A percentile compares a stretch with the other conserved stretches of the same genome.
phyloP scores from a whole-genome alignment of 23 tunicate species.

The Trididemnum clinides region DNA sequence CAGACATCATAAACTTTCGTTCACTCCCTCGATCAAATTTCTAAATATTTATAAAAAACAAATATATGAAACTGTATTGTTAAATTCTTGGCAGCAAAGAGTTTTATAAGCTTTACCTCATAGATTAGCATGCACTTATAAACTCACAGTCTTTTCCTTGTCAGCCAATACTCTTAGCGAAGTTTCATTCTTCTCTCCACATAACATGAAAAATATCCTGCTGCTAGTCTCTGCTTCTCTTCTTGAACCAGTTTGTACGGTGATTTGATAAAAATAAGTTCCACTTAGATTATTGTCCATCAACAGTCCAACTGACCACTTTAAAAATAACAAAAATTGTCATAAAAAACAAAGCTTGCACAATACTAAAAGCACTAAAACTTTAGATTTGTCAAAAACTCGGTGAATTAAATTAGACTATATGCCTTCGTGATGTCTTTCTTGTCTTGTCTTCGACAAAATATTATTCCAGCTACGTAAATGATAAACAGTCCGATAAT shows the following conservation, averaged over 20 bases:
- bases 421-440: conserved; percentile 68
- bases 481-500: conserved; percentile 61
- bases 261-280: conserved; percentile 75
- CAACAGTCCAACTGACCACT: conserved; percentile 76
- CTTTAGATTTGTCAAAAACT: too few species aligned
- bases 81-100: too few species aligned
- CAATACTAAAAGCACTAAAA: too few species aligned
- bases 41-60: conserved; percentile 4
- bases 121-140: too few species aligned
- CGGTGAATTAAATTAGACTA: too few species aligned
- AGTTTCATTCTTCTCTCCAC: conserved; percentile 57
- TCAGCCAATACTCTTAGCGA: conserved; percentile 40
- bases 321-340: too few species aligned
- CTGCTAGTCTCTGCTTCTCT: conserved; percentile 65
- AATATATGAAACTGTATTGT: too few species aligned
- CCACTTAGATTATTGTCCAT: conserved; percentile 64
- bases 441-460: conserved; percentile 71
- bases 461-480: conserved; percentile 59
- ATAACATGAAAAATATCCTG: conserved; percentile 50
- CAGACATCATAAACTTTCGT: conserved; percentile 53
- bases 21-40: conserved; percentile 60
- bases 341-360: too few species aligned
- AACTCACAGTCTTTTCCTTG: conserved; percentile 39
- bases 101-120: too few species aligned
- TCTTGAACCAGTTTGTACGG: conserved; percentile 52